Conservation (phyloP, 2,113 vertebrate species). For the Chaetura pelagica region DNA sequence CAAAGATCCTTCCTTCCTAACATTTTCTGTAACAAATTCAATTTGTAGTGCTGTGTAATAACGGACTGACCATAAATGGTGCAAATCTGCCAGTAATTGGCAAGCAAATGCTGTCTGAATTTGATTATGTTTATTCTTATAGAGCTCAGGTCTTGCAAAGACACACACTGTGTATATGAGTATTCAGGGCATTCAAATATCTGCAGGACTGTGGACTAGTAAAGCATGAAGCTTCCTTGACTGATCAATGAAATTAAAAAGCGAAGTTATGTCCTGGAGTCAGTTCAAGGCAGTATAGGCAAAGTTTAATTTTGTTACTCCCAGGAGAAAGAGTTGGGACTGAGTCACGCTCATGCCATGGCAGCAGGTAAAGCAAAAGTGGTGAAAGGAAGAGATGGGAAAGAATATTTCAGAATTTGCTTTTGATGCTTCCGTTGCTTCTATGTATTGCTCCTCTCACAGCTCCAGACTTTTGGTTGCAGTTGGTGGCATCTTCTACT, state of each 20-base stretch:
- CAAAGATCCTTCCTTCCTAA: slow-evolving; percentile 56
- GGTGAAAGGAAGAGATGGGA: background rate
- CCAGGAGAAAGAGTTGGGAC: background rate
- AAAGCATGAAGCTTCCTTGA: background rate
- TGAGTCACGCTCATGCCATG: background rate
- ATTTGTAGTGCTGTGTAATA: slow-evolving; percentile 53
- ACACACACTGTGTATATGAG: background rate
- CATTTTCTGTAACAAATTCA: slow-evolving; percentile 64
- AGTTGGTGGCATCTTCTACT: background rate
- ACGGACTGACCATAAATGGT: slow-evolving; percentile 34
- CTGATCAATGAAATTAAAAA: background rate
- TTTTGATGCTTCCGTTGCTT: background rate
- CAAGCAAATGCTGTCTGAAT: slow-evolving; percentile 51
- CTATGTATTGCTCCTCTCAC: background rate
- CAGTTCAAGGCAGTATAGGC: background rate
- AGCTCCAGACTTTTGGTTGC: background rate
- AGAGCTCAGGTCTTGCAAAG: background rate
- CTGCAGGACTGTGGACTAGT: background rate
- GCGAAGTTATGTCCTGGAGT: background rate
- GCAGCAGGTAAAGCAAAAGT: background rate
- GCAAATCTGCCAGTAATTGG: slow-evolving; percentile 57
- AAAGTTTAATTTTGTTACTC: background rate
- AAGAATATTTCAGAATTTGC: background rate
- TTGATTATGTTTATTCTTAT: slow-evolving; percentile 49
- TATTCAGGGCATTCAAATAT: background rate